Evolutionary conservation across 2,797 vertebrate species (phyloP), one percentile per base, ranked within the genome.

Genomic region (Amazona ochrocephala): DNA sequence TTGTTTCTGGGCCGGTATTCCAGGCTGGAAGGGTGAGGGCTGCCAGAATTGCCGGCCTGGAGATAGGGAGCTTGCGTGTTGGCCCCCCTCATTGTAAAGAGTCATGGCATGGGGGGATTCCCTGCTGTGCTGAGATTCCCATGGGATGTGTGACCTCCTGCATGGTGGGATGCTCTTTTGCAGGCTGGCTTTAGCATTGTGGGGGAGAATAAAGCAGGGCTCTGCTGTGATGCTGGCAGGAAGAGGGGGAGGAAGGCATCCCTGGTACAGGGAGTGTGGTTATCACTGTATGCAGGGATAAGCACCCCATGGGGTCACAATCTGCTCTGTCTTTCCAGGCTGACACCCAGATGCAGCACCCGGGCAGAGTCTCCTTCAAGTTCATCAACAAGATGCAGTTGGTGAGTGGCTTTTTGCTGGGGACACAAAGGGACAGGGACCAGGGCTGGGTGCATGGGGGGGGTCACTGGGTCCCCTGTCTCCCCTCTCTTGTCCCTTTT

Each of bases 281-380:
- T 58, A 10, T 24, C 7, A 2, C 22, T 34, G n/a, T 34, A 10
- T 58, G n/a, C n/a, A 34, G 18, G 18, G 29, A 8, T 53, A 19
- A 30, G 56, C n/a, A 34, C 14, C n/a, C 56, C 22, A 60, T 8
- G 20, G 27, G 79, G 39, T 95, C 47, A 87, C 78, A 8, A 16
- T 71, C 51, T 23, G 84, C 74, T 96, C 47, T 96, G 71, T 96
- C 64, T 73, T 84, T 96, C 64, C 96, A 98, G 98, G 97, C 98
- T 56, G 98, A 98, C 95, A 98, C 97, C 84, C 98, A 98, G 89
- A 98, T 98, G 98, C 93, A 97, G 95, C 97, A 97, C 8, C 96
- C 97, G 0, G 98, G 98, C 89, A 91, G 91, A 30, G 96, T 97
- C 66, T 60, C 94, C 83, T 97, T 97, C 94, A 67, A 78, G 44